These are phyloP conservation scores for Gorsachius magnificus DNA, from an alignment of 2,797 vertebrate genomes.

Conservation along the genomic window DNA sequence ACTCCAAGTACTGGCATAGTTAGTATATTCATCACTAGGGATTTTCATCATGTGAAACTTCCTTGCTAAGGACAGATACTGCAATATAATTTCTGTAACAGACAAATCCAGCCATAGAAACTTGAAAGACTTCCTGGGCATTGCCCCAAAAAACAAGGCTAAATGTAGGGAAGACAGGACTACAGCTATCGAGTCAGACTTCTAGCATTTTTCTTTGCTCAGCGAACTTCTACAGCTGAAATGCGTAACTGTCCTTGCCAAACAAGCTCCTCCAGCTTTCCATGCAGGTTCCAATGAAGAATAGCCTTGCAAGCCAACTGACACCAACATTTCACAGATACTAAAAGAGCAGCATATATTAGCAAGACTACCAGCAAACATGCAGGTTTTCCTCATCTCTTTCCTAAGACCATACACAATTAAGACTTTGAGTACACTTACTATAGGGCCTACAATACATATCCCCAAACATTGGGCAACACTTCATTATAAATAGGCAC, in stretches of 20 bases:
- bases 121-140: not conserved
- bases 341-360: not conserved
- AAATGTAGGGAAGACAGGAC: not conserved
- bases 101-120: not conserved
- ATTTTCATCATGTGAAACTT: not conserved
- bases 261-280: conserved; percentile 6
- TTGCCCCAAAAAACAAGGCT: not conserved
- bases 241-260: not conserved
- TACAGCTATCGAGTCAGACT: not conserved
- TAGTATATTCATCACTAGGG: not conserved
- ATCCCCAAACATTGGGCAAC: not conserved
- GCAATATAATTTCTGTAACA: not conserved
- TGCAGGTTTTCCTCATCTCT: not conserved
- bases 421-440: not conserved
- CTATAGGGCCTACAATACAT: not conserved
- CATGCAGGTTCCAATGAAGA: rapidly evolving
- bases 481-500: not conserved
- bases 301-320: not conserved
- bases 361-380: not conserved
- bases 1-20: not conserved
- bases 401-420: not conserved
- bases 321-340: not conserved
- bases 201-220: not conserved
- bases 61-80: not conserved
- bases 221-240: not conserved